These are phyloP conservation scores for Cliona cf. orientalis DNA, from an alignment of 37 sponge, comb jelly and placozoan species.

Conservation along the genomic window DNA sequence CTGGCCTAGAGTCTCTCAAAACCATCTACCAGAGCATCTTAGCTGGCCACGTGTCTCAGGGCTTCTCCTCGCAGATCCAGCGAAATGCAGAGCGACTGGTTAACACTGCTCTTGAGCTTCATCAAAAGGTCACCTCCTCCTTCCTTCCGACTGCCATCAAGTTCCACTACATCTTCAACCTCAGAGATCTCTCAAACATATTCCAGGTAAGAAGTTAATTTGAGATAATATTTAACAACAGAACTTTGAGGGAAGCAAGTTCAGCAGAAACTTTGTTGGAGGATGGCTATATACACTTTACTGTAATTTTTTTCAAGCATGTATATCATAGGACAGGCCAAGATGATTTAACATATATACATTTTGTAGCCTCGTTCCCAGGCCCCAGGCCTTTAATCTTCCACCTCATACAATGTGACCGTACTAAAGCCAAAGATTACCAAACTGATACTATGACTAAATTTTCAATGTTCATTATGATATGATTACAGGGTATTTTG, in stretches of 20 bases:
- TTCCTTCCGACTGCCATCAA: conserved; percentile 99
- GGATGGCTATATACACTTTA: too few relatives aligned
- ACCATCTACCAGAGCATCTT: conserved; percentile 94
- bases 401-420: too few relatives aligned
- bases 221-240: not conserved
- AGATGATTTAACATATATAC: too few relatives aligned
- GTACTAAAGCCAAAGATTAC: too few relatives aligned
- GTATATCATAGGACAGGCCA: too few relatives aligned
- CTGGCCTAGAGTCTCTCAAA: conserved; percentile 44
- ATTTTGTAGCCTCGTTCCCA: too few relatives aligned
- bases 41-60: conserved; percentile 76
- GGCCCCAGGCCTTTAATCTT: too few relatives aligned
- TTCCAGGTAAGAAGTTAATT: conserved; percentile 74
- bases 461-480: too few relatives aligned
- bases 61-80: conserved; percentile 69
- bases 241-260: not conserved
- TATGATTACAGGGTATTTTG: conserved; percentile 72
- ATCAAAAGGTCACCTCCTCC: conserved; percentile 83
- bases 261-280: too few relatives aligned
- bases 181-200: conserved; percentile 96
- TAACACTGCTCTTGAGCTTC: conserved; percentile 83
- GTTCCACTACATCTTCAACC: conserved; percentile 99
- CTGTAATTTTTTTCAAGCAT: too few relatives aligned
- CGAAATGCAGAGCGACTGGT: conserved; percentile 79
- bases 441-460: too few relatives aligned